A percentile compares a stretch with the other conserved stretches of the same genome.
Conservation (phyloP, 2,888 invertebrate species). For the Julus scanicus region DNA sequence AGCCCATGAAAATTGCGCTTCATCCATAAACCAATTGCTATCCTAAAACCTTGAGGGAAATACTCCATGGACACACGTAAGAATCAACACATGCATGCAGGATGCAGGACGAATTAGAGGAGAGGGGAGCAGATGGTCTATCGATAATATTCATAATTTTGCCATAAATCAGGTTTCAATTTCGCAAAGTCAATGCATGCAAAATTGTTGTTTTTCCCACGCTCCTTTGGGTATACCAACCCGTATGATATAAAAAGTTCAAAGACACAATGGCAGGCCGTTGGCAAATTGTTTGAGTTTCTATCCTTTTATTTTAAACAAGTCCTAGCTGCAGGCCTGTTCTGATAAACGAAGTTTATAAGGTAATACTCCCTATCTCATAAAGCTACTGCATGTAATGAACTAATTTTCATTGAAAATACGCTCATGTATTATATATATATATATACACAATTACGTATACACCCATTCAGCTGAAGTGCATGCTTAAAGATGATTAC, state of each 20-base stretch:
- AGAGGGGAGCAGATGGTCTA: constrained; percentile 43
- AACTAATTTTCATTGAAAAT: too few relatives aligned
- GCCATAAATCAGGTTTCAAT: constrained; percentile 19
- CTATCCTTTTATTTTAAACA: neutral
- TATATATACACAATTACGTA: too few relatives aligned
- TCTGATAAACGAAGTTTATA: neutral
- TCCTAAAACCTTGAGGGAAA: neutral
- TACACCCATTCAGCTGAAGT: too few relatives aligned
- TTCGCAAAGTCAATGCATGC: constrained; percentile 29
- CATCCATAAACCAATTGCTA: constrained; percentile 14
- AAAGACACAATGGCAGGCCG: neutral
- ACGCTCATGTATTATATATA: too few relatives aligned
- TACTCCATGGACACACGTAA: neutral
- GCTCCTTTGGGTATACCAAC: constrained; percentile 26
- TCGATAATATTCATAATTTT: constrained; percentile 41
- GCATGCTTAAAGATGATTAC: too few relatives aligned
- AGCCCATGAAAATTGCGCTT: neutral
- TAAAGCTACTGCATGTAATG: too few relatives aligned
- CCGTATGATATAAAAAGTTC: constrained; percentile 29
- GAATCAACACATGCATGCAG: constrained; percentile 40
- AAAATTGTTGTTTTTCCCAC: constrained; percentile 40
- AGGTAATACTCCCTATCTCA: too few relatives aligned
- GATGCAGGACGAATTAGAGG: constrained; percentile 27
- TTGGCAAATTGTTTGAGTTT: neutral
- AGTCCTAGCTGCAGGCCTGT: neutral